phyloP scores from a whole-genome alignment of 2,113 vertebrate genomes.

The Spheniscus mendiculus region DNA sequence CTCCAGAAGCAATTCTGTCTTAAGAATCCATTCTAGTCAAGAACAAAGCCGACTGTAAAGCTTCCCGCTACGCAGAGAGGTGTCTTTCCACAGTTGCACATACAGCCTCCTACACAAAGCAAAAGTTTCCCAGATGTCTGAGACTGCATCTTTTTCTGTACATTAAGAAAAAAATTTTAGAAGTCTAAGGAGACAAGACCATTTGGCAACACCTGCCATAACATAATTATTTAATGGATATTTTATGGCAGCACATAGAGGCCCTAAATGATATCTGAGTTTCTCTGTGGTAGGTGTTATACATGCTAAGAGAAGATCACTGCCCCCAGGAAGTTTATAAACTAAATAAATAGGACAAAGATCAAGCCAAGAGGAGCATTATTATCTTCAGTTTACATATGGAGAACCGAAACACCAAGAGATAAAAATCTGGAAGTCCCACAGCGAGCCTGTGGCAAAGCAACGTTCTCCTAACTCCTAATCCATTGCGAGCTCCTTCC shows the following conservation, averaged over 20 bases:
- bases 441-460: neutral
- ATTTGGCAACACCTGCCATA: neutral
- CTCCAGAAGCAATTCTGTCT: neutral
- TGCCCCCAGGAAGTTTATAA: slow-evolving; percentile 12
- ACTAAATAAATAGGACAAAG: slow-evolving; percentile 27
- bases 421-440: neutral
- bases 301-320: neutral
- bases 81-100: neutral
- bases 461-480: neutral
- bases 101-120: neutral
- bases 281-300: slow-evolving; percentile 10
- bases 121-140: neutral
- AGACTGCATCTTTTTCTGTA: neutral
- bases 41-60: neutral
- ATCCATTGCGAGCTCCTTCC: neutral
- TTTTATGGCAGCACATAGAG: neutral
- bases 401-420: neutral
- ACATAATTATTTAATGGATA: neutral
- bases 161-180: neutral
- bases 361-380: slow-evolving; percentile 17
- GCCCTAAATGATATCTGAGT: neutral
- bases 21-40: neutral
- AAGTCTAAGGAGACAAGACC: neutral
- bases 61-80: neutral
- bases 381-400: slow-evolving; percentile 34